Percentiles rank a stretch among this genome's conserved stretches.
phyloP scores from a whole-genome alignment of 2,888 invertebrate species.

The Halocaridina rubra region DNA sequence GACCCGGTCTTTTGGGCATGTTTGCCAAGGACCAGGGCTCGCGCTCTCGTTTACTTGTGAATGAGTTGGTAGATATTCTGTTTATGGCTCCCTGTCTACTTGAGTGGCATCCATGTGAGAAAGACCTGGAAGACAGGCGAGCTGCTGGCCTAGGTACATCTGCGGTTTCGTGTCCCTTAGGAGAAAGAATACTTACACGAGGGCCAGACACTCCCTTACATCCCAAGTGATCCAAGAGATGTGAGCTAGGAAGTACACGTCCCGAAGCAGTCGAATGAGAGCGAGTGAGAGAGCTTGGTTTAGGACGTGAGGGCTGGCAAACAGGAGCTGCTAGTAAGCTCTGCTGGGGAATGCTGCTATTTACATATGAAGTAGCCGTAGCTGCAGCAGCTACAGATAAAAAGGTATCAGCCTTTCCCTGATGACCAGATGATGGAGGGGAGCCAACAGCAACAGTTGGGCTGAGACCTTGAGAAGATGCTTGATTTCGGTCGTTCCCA shows the following conservation, averaged over 20 bases:
- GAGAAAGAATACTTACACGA: constrained; percentile 24
- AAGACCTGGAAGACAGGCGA: constrained; percentile 34
- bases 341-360: not conserved
- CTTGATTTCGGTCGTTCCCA: constrained; percentile 14
- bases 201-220: constrained; percentile 5
- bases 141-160: constrained; percentile 5
- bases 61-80: constrained; percentile 8
- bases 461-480: not conserved
- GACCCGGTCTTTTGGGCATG: constrained; percentile 34
- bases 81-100: not conserved
- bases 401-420: constrained; percentile 24
- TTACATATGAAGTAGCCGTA: not conserved
- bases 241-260: constrained; percentile 48
- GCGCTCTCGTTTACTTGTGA: constrained; percentile 11
- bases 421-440: not conserved
- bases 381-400: constrained; percentile 19
- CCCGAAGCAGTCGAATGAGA: constrained; percentile 2
- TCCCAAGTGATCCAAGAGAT: constrained; percentile 41
- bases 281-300: not conserved
- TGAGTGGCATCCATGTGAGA: not conserved
- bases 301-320: not conserved
- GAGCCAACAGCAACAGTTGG: not conserved
- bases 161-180: not conserved
- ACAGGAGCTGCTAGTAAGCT: not conserved
- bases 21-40: constrained; percentile 33